These are phyloP conservation scores for Diploptera punctata DNA, from an alignment of 2,888 invertebrate genomes.

Conservation along the genomic window DNA sequence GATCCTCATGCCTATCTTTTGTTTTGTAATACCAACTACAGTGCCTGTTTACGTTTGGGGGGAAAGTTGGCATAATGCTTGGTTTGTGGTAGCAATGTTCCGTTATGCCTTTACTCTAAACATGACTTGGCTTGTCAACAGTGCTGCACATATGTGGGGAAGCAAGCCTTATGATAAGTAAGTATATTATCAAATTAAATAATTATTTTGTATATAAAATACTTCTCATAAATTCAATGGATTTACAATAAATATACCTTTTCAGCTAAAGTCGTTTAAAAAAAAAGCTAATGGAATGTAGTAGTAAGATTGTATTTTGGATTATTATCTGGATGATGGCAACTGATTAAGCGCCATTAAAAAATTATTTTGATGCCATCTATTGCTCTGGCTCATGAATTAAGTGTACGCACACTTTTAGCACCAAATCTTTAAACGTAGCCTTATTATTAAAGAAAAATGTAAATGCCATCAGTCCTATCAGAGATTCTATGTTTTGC, in stretches of 20 bases:
- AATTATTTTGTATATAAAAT: background rate
- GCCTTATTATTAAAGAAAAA: too few species aligned
- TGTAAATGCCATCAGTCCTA: too few species aligned
- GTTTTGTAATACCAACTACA: conserved; percentile 78
- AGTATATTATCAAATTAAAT: conserved; percentile 48
- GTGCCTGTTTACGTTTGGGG: conserved; percentile 81
- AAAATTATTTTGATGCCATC: too few species aligned
- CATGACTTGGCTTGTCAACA: conserved; percentile 91
- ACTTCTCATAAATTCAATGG: background rate
- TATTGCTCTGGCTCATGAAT: too few species aligned
- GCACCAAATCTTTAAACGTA: too few species aligned
- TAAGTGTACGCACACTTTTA: too few species aligned
- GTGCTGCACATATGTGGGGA: conserved; percentile 85
- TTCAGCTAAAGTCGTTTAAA: background rate
- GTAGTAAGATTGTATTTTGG: background rate
- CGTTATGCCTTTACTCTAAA: conserved; percentile 83
- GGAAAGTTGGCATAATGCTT: conserved; percentile 71
- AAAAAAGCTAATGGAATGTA: background rate
- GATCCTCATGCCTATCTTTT: conserved; percentile 72
- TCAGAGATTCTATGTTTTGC: too few species aligned
- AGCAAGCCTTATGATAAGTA: conserved; percentile 76
- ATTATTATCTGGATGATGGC: background rate
- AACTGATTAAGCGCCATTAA: background rate
- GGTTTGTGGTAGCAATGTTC: conserved; percentile 73
- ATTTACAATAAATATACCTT: background rate